Base-by-base conservation (phyloP, 2,888 invertebrate genomes). In the Nycteola revayana region DNA sequence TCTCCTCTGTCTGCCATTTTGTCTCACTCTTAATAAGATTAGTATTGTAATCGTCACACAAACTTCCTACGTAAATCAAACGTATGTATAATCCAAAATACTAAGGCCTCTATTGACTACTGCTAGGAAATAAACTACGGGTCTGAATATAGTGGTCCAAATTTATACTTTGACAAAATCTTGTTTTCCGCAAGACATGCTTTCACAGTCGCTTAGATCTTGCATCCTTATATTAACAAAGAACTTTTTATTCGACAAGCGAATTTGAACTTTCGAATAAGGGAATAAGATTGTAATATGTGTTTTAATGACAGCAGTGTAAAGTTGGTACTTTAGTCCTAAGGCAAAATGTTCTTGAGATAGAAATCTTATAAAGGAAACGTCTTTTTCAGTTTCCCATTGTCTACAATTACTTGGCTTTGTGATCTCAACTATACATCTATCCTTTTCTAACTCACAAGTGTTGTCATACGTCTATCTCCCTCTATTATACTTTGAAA, bases 351-450 rank as follows among this genome's bases (percentile, higher is more conserved):
- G 78, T 75, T 80, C 70, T 64, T 44, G 53, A 78, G 85, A 85
- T 86, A 79, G 78, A 74, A 82, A 86, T 87, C 87, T 85, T 85
- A 81, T 85, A 84, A 82, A 78, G 81, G 78, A 85, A 82, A 85
- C 74, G 87, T 87, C 87, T 87, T 87, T 87, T 86, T 83, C 87
- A 87, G 87, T 72, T 52, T 70, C 50, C 78, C 72, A 83, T 86
- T 87, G 86, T 87, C 84, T 85, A 87, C 86, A 87, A 84, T 86
- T 82, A 84, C 83, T 82, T 75, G 76, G 75, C 83, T 79, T 83
- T 85, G 79, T 81, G 70, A 60, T 66, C 61, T 71, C 60, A 57
- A 66, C 59, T 49, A 49, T 68, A 44, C 43, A 24, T 42, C 47
- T 29, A 28, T 77, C 82, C 58, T 64, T 47, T 21, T 79, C 68